Evolutionary conservation across 2,888 invertebrate species (phyloP), one percentile per base, ranked within the genome.

Genomic region (Anaspis maculata): DNA sequence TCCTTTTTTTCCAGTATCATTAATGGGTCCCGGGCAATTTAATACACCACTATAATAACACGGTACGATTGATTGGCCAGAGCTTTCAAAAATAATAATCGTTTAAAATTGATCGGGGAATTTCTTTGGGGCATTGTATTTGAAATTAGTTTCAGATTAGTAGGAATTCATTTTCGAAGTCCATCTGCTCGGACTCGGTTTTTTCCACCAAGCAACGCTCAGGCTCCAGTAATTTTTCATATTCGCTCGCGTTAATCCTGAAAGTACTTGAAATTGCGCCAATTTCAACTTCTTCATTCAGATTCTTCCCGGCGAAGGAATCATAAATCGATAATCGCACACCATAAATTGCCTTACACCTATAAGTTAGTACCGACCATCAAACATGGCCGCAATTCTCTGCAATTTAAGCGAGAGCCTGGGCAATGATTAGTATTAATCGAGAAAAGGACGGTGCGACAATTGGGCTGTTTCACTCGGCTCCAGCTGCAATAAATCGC

Each of bases 11-110:
- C 36, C 40, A 42, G 44, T 52, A 42, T 42, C 47, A 50, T 51
- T 52, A 54, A 51, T 44, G 50, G 50, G 46, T 41, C 41, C 44
- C 30, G 40, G 34, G 42, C 50, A 45, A 45, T 52, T 50, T 54
- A 49, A 52, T 55, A 51, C 52, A 45, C 46, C 46, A 45, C 48
- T 47, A 48, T 57, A 57, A 57, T 57, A 56, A 57, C 47, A 57
- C 44, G 52, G 51, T 54, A 45, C 48, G 48, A 51, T 54, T 54
- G 57, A 57, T 57, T 55, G 57, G 51, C 44, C 48, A 48, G 49
- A n/a, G n/a, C 38, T 51, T 48, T 51, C 49, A 47, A 53, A 57
- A 52, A 54, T 54, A 48, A 54, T 57, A 56, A 56, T 56, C 53
- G 51, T 36, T 41, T 36, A 37, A 53, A 52, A 52, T 52, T 49